Evolutionary conservation across 2,113 vertebrate species (phyloP), one percentile per base, ranked within the genome.

Genomic region (Colistium nudipinnis): DNA sequence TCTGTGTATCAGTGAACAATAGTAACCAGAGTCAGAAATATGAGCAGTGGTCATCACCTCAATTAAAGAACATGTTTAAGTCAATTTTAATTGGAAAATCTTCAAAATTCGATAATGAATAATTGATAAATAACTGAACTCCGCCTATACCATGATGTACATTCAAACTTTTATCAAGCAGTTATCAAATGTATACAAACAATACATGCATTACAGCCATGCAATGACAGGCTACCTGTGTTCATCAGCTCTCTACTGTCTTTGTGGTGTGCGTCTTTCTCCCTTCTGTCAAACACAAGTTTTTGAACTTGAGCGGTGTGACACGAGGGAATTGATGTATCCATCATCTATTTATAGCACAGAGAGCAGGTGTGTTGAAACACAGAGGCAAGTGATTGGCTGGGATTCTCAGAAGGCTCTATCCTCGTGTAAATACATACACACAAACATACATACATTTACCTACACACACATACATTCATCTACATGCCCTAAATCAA

Each of bases 331-430:
- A 54, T 60, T 69, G 60, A 65, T 90, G 82, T 36, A 71, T 86
- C 61, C 62, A 45, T 41, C 17, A 7, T 87, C 87, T 88, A 90
- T 84, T 80, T 86, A 83, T 88, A 87, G 71, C 78, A 52, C 60
- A 79, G 25, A 57, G 62, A 64, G 70, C 65, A 83, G 60, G 81
- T 87, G 81, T 81, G 63, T 55, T 6, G n/a, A 62, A 51, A 44
- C 74, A 71, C 56, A 74, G 55, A 69, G 48, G 54, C 35, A 75
- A 79, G 79, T 70, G 83, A 81, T 65, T 76, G 64, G 72, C 51
- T n/a, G n/a, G n/a, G n/a, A n/a, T n/a, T n/a, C n/a, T n/a, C n/a
- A 41, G 24, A 71, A 35, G 45, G 30, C 8, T 31, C 30, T 5
- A 31, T 4, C 8, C 30, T 5, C 8, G 4, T 5, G 33, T 49